Base-by-base conservation (phyloP, 2,888 invertebrate genomes). In the Ormia ochracea region DNA sequence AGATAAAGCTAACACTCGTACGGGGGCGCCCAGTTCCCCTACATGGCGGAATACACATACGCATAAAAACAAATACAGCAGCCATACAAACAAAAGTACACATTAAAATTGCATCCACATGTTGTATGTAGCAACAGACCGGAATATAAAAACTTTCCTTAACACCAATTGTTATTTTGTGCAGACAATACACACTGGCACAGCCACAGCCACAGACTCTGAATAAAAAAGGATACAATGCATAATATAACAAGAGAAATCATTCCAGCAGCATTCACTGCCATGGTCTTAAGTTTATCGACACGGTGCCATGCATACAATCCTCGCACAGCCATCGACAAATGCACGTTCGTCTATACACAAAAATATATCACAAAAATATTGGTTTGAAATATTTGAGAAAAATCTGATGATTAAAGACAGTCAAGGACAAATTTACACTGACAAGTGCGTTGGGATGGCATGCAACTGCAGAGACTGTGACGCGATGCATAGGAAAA, bases 221-320 rank as follows among this genome's bases (percentile, higher is more conserved):
- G 12, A 36, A 65, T 31, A 36, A 23, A 54, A 14, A 1, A 7
- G 54, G 33, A 26, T 26, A 23, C 10, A 72, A 23, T 41, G 28
- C 23, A 65, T 36, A 56, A 56, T 12, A 36, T 6, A 54, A 43
- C 19, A 68, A 63, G 45, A 54, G 58, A 28, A 56, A 63, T 70
- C 43, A 31, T 56, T 54, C 54, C 17, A 36, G 33, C 58, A 66
- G 50, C 56, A 78, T 63, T 78, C 73, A 78, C 56, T 78, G 74
- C 74, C 78, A 78, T 58, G 78, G 74, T 50, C 78, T 74, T 63
- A 78, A 74, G 73, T 78, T 74, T 78, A 78, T 78, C 73, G 73
- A 74, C 68, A 68, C 58, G 54, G 38, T 54, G 61, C 73, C 61
- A 52, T 72, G 23, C 48, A 52, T 38, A 58, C 50, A 50, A 58